Percentiles rank a stretch among this genome's conserved stretches.
These are phyloP conservation scores for Zosterops japonicus DNA, from an alignment of 2,113 vertebrate genomes.

Conservation along the genomic window DNA sequence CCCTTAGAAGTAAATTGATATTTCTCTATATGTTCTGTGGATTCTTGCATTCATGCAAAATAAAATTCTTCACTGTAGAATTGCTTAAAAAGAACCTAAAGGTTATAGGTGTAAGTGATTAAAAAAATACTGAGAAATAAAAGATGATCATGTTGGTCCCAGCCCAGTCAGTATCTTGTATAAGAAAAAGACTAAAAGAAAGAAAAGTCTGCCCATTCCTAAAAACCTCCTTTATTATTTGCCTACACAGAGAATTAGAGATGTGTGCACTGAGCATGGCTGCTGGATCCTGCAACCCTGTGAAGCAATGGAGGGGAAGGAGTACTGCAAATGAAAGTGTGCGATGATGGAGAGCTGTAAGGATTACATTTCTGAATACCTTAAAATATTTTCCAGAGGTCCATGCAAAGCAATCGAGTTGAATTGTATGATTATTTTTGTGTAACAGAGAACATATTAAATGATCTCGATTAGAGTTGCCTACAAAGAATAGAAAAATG, in stretches of 20 bases:
- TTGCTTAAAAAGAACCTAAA: background rate
- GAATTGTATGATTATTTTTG: background rate
- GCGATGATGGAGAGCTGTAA: background rate
- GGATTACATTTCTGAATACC: background rate
- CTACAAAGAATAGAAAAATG: background rate
- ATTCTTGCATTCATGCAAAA: background rate
- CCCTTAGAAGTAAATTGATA: background rate
- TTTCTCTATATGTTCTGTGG: background rate
- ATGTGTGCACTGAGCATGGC: background rate
- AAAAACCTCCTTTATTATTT: background rate
- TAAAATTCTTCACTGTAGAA: background rate
- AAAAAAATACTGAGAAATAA: background rate
- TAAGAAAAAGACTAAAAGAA: background rate
- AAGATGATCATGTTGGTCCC: background rate
- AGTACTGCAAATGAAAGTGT: background rate
- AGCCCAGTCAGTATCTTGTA: background rate
- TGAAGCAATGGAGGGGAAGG: accelerated
- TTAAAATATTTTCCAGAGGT: background rate
- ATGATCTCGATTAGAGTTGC: background rate
- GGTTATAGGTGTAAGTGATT: background rate
- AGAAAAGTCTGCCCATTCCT: background rate
- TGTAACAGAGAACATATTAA: background rate
- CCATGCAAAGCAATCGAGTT: background rate
- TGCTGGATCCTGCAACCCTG: background rate
- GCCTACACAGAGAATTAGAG: background rate